Conservation (phyloP, 2,888 invertebrate genomes). For the Teleiodes luculella region DNA sequence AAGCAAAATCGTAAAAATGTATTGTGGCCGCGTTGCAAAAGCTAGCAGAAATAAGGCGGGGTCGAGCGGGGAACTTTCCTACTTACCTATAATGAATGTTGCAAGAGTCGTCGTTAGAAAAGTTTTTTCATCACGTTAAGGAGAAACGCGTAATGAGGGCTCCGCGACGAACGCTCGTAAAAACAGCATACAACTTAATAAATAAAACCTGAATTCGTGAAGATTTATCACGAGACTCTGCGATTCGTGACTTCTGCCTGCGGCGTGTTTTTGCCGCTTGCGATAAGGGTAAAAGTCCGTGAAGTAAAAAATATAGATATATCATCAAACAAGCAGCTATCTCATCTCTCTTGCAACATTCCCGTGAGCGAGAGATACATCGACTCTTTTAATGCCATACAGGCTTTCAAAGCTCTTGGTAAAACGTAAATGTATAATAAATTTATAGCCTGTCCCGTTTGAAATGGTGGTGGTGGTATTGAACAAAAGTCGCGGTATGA, state of each 20-base stretch:
- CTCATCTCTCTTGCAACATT: slow-evolving; percentile 34
- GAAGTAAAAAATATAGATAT: slow-evolving; percentile 64
- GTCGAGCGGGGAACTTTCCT: slow-evolving; percentile 45
- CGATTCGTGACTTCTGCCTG: slow-evolving; percentile 55
- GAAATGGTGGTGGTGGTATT: slow-evolving; percentile 29
- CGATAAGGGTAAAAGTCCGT: too few species aligned
- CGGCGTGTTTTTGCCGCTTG: slow-evolving; percentile 52
- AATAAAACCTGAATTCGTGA: slow-evolving; percentile 72
- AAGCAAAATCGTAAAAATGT: slow-evolving; percentile 63
- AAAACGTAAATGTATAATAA: too few species aligned
- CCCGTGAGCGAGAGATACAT: too few species aligned
- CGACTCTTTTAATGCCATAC: too few species aligned
- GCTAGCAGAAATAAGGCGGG: slow-evolving; percentile 45
- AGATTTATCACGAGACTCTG: slow-evolving; percentile 70
- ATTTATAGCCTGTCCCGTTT: too few species aligned
- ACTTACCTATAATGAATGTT: slow-evolving; percentile 72
- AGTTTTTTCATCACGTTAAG: slow-evolving; percentile 72
- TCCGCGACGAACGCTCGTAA: slow-evolving; percentile 69
- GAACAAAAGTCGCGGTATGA: slow-evolving; percentile 50
- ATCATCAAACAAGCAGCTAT: slow-evolving; percentile 51
- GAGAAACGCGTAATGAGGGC: slow-evolving; percentile 66
- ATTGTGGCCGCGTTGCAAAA: slow-evolving; percentile 40
- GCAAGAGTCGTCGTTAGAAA: slow-evolving; percentile 67
- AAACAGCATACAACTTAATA: slow-evolving; percentile 77
- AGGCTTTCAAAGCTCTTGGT: too few species aligned